Conservation (phyloP, 2,797 vertebrate genomes). For the Podarcis siculus region DNA sequence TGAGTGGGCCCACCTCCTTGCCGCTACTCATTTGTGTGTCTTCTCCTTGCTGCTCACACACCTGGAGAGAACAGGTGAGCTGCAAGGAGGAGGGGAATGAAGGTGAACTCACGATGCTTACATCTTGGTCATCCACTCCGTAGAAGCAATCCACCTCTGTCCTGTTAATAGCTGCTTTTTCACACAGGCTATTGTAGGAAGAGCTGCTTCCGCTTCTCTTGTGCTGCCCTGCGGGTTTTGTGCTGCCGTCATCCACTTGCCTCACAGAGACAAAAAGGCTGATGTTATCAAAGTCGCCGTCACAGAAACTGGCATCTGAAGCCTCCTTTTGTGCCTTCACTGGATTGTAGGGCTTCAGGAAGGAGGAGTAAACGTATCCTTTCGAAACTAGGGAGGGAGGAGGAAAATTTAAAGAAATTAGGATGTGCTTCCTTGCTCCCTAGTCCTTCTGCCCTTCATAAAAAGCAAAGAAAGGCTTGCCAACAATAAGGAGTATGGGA, state of each 20-base stretch:
- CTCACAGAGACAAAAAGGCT: constrained; percentile 90
- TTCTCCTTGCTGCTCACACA: not conserved
- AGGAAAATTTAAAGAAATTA: not conserved
- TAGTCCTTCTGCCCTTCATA: constrained; percentile 24
- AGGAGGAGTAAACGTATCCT: constrained; percentile 95
- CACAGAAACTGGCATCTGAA: constrained; percentile 69
- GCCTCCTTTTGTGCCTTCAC: constrained; percentile 74
- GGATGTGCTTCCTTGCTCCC: not conserved
- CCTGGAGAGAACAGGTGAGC: not conserved
- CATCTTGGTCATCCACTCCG: constrained; percentile 84
- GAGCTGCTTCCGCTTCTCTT: constrained; percentile 79
- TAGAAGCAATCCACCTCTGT: constrained; percentile 56
- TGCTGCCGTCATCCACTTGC: constrained; percentile 77
- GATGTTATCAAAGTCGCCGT: constrained; percentile 93
- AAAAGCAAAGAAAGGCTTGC: constrained; percentile 5
- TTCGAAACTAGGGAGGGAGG: constrained; percentile 63
- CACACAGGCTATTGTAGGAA: constrained; percentile 79
- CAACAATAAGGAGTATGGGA: not conserved
- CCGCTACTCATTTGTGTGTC: not conserved
- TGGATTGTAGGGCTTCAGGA: constrained; percentile 93
- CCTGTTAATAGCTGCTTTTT: constrained; percentile 74
- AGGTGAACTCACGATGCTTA: constrained; percentile 64
- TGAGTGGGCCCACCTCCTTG: not conserved
- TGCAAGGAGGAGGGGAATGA: not conserved
- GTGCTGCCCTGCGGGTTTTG: constrained; percentile 72